Conservation (phyloP, 2,113 vertebrate species). For the Pungitius pungitius region DNA sequence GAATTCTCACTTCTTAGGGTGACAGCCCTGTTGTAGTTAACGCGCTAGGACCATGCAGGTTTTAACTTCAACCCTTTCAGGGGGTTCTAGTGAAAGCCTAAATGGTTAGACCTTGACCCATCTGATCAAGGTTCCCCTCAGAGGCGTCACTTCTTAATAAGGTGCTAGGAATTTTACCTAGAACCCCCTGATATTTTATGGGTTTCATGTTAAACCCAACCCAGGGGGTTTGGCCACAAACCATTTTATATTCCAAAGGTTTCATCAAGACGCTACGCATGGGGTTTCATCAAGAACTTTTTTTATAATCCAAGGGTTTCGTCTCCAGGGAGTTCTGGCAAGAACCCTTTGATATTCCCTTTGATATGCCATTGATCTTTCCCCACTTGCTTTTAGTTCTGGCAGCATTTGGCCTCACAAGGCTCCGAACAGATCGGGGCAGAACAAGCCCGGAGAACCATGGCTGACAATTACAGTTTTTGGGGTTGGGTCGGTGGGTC, state of each 20-base stretch:
- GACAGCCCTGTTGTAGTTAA: not conserved
- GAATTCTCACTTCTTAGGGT: constrained; percentile 14
- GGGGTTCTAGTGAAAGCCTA: too few species aligned
- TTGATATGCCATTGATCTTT: too few species aligned
- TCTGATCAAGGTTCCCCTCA: not conserved
- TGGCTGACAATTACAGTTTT: too few species aligned
- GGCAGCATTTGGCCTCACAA: not conserved
- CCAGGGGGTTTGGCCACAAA: not conserved
- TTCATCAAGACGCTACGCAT: not conserved
- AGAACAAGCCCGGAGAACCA: not conserved
- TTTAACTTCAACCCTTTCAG: too few species aligned
- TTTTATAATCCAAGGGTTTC: not conserved
- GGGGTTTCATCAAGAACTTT: not conserved
- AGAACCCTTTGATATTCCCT: not conserved
- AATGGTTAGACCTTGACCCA: not conserved
- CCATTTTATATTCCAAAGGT: not conserved
- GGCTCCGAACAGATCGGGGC: not conserved
- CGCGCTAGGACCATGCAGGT: too few species aligned
- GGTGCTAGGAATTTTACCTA: not conserved
- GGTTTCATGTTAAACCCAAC: too few species aligned
- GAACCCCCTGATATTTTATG: too few species aligned
- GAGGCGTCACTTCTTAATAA: not conserved
- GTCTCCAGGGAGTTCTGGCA: not conserved
- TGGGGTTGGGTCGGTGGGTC: too few species aligned
- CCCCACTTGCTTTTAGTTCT: too few species aligned